phyloP scores from a whole-genome alignment of 1,140 invertebrate species.

The Drosophila kanapiae region DNA sequence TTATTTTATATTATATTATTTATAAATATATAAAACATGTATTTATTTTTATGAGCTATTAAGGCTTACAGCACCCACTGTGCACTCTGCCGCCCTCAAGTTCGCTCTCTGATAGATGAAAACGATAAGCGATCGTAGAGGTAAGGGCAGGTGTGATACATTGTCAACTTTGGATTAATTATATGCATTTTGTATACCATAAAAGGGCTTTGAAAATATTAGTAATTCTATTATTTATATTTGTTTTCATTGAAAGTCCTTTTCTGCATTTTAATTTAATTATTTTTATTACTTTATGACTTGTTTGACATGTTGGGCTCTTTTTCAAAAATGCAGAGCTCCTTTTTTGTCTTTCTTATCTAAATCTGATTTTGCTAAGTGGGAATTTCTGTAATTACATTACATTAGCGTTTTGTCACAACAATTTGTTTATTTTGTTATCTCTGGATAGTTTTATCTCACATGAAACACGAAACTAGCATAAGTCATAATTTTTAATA shows the following conservation, averaged over 20 bases:
- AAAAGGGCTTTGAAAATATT: no score
- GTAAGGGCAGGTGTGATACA: conserved; percentile 1
- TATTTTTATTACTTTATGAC: background rate
- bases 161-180: conserved; percentile 12
- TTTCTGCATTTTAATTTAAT: background rate
- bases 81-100: background rate
- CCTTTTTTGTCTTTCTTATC: conserved; percentile 2
- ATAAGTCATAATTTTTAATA: conserved; percentile 6
- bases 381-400: conserved; percentile 15
- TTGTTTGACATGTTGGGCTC: background rate
- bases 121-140: background rate
- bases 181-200: background rate
- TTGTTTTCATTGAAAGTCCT: background rate
- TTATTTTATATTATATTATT: background rate
- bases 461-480: conserved; percentile 7
- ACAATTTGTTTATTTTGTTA: conserved; percentile 15
- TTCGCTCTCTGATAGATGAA: conserved; percentile 4
- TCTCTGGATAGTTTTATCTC: conserved; percentile 5
- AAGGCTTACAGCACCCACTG: background rate
- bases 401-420: conserved; percentile 23
- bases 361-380: conserved; percentile 21
- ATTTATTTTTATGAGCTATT: background rate
- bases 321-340: background rate
- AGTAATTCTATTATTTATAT: background rate
- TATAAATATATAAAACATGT: background rate